Evolutionary conservation across 1,140 invertebrate species (phyloP).

Genomic region (Ceratina australensis): DNA sequence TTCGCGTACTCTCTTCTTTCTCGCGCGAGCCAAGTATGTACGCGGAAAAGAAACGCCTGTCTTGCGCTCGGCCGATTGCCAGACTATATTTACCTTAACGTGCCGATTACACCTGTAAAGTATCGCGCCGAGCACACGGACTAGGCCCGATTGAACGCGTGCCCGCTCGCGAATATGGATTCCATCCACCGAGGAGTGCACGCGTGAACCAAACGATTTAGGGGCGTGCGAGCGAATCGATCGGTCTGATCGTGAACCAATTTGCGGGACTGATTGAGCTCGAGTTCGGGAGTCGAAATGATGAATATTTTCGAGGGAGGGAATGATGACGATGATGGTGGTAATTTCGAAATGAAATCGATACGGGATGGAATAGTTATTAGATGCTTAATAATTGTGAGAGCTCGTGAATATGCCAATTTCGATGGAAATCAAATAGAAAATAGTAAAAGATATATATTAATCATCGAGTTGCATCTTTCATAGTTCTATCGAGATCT

Average conservation of each 20-base stretch:
- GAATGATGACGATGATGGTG: not conserved
- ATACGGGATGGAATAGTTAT: not conserved
- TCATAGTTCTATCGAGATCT: too few species aligned
- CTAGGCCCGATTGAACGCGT: conserved; percentile 9
- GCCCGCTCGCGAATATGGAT: not conserved
- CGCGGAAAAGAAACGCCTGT: conserved; percentile 69
- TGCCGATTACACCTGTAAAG: conserved; percentile 71
- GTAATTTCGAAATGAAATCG: not conserved
- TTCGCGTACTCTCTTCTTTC: conserved; percentile 61
- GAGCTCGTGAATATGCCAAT: too few species aligned
- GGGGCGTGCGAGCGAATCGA: not conserved
- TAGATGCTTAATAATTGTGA: too few species aligned
- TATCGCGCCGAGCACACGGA: conserved; percentile 27
- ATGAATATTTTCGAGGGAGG: not conserved
- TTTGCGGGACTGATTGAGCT: not conserved
- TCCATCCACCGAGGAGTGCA: not conserved
- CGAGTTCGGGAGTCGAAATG: too few species aligned
- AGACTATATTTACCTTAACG: conserved; percentile 74
- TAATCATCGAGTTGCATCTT: conserved; percentile 14
- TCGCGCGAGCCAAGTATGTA: conserved; percentile 66
- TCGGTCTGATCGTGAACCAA: not conserved
- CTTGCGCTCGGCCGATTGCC: conserved; percentile 71
- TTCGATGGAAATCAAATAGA: too few species aligned
- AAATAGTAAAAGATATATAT: too few species aligned
- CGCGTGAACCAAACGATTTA: conserved; percentile 3